phyloP scores from a whole-genome alignment of 2,113 vertebrate genomes.

The Myrmecobius fasciatus region DNA sequence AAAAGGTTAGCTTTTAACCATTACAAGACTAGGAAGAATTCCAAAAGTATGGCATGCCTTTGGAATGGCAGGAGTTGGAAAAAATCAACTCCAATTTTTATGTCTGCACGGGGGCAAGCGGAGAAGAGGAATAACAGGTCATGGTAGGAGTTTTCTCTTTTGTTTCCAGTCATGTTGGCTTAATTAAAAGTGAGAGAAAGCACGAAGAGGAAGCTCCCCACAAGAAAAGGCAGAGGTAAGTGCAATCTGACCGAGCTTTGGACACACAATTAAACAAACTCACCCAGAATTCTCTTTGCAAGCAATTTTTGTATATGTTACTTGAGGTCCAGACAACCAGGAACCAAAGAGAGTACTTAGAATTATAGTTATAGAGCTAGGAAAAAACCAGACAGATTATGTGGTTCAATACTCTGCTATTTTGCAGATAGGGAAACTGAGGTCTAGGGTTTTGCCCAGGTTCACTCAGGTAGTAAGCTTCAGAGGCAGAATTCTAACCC shows the following conservation, averaged over 20 bases:
- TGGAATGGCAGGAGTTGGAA: not conserved
- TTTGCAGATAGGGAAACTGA: not conserved
- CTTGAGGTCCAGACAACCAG: not conserved
- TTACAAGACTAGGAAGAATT: conserved; percentile 58
- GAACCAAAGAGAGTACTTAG: not conserved
- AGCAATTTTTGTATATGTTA: not conserved
- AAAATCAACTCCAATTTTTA: conserved; percentile 20
- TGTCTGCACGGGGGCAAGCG: not conserved
- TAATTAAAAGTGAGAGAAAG: conserved; percentile 18
- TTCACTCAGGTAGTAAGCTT: not conserved
- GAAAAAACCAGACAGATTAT: not conserved
- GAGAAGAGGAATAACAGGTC: not conserved
- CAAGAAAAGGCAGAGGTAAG: not conserved
- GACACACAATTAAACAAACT: not conserved
- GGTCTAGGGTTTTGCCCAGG: not conserved
- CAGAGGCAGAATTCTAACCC: not conserved
- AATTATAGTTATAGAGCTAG: not conserved
- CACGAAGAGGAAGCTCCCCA: not conserved
- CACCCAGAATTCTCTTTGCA: not conserved
- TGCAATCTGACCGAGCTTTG: not conserved
- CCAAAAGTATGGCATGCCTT: conserved; percentile 38
- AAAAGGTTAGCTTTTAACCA: conserved; percentile 42
- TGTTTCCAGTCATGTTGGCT: conserved; percentile 45
- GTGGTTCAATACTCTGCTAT: not conserved
- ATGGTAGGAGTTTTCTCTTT: not conserved